A percentile compares a stretch with the other conserved stretches of the same genome.
phyloP scores from a whole-genome alignment of 1,140 invertebrate genomes.

The Heliconius melpomene region DNA sequence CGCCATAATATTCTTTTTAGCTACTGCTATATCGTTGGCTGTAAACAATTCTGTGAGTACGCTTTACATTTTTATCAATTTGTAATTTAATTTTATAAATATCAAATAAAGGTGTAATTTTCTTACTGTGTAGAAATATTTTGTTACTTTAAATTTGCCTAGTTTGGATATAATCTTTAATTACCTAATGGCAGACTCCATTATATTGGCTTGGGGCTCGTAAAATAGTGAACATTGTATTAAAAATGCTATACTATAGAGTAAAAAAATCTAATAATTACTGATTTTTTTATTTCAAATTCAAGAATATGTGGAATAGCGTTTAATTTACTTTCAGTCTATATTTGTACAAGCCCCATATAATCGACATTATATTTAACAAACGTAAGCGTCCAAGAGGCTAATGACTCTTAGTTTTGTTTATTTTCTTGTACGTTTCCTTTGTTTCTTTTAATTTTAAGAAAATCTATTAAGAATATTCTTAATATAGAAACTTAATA shows the following conservation, averaged over 20 bases:
- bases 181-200: conserved; percentile 59
- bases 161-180: conserved; percentile 32
- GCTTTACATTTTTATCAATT: conserved; percentile 24
- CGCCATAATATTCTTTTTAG: conserved; percentile 73
- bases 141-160: neutral
- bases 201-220: conserved; percentile 57
- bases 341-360: neutral
- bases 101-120: conserved; percentile 15
- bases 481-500: neutral
- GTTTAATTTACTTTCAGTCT: conserved; percentile 24
- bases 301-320: neutral
- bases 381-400: conserved; percentile 41
- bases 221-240: conserved; percentile 25
- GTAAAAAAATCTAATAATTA: neutral
- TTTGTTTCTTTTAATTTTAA: conserved; percentile 18
- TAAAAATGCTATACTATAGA: neutral
- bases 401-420: conserved; percentile 45
- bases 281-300: neutral
- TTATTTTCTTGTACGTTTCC: conserved; percentile 39
- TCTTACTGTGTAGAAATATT: conserved; percentile 21
- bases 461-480: neutral
- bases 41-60: conserved; percentile 76
- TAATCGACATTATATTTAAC: conserved; percentile 20
- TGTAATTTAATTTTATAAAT: conserved; percentile 25
- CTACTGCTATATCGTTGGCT: conserved; percentile 62